These are phyloP conservation scores for Torymus texanus DNA, from an alignment of 2,888 invertebrate species.

Conservation along the genomic window DNA sequence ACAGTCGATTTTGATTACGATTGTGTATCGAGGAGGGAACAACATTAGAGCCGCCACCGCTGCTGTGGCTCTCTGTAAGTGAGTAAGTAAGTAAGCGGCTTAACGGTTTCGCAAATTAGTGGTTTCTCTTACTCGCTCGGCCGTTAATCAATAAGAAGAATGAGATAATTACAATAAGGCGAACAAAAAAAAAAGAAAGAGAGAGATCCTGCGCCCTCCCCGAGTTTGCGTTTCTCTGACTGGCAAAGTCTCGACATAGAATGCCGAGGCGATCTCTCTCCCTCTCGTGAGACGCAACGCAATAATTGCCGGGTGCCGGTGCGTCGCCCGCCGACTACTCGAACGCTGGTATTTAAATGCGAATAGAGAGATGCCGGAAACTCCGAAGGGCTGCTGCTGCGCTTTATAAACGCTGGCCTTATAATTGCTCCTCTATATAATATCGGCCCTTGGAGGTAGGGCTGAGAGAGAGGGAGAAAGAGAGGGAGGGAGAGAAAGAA, in stretches of 20 bases:
- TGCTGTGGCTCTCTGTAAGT: too few relatives aligned
- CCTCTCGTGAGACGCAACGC: background rate
- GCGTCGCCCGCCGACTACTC: conserved; percentile 5
- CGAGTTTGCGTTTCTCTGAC: too few relatives aligned
- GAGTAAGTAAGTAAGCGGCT: background rate
- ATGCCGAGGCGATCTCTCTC: too few relatives aligned
- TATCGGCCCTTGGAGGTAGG: background rate
- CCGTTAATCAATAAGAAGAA: conserved; percentile 12
- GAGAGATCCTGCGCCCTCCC: too few relatives aligned
- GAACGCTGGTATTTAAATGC: conserved; percentile 15
- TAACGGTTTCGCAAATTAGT: background rate
- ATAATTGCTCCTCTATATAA: conserved; percentile 4
- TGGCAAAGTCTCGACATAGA: too few relatives aligned
- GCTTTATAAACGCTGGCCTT: background rate
- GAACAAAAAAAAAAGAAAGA: too few relatives aligned
- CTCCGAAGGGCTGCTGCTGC: background rate
- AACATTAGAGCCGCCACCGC: too few relatives aligned
- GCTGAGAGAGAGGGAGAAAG: too few relatives aligned
- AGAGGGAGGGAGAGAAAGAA: background rate
- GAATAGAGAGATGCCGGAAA: conserved; percentile 32
- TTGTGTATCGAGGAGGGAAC: too few relatives aligned
- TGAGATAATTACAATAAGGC: too few relatives aligned
- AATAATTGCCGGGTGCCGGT: conserved; percentile 1
- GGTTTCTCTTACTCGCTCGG: background rate
- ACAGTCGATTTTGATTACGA: too few relatives aligned